Evolutionary conservation across 2,888 invertebrate genomes (phyloP), one percentile per base, ranked within the genome.

Genomic region (Acrobasis suavella): DNA sequence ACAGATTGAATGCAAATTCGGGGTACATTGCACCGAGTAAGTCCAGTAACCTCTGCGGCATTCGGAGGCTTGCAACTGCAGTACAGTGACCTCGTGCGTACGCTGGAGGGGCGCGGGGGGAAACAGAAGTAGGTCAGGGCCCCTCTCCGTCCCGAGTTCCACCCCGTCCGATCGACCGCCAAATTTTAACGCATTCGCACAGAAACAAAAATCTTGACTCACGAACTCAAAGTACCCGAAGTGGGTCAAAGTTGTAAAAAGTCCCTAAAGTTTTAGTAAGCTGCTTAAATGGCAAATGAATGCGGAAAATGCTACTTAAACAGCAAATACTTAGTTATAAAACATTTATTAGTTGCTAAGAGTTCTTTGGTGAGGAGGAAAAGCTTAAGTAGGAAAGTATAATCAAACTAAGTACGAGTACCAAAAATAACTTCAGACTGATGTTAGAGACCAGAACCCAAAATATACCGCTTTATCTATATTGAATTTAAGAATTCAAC

Each of bases 61-160:
- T 85, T 87, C 74, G 80, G 82, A 70, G 73, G 78, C 79, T 84
- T 91, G 90, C 91, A 91, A 84, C 89, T 91, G 91, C 91, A 92
- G 91, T 90, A 89, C 91, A 91, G 81, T 91, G 91, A 91, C 91
- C 91, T 85, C 89, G 85, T 86, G 90, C 88, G 91, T 91, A 91
- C 91, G 82, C 81, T 81, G 83, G 82, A 71, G 81, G 81, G 73
- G 72, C 68, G 65, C 54, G 64, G 67, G 62, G 50, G 61, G 62
- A 60, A 22, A 32, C 58, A 75, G 69, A 86, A 81, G 73, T 86
- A 70, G 89, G 90, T 89, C 88, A 87, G 73, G 84, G 83, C 84
- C 79, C 83, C 83, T 75, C 70, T 77, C 70, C 73, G 69, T 80
- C 72, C 70, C 80, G 70, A 73, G 69, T 80, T 72, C 70, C 80